Evolutionary conservation across 2,113 vertebrate genomes (phyloP).

Genomic region (Pao palembangensis): DNA sequence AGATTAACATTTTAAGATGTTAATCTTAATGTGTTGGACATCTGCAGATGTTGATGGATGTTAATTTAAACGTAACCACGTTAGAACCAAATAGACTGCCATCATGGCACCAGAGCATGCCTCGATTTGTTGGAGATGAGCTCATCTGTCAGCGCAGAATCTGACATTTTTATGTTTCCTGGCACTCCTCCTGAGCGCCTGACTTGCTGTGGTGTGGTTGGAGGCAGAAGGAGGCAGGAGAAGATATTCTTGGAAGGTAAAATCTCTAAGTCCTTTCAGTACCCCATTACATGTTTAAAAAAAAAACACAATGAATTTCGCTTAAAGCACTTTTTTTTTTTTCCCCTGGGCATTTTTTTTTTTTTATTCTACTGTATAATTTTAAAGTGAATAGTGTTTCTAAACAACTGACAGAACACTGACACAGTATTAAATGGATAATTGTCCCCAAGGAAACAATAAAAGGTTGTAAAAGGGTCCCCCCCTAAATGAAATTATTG

Average conservation of each 20-base stretch:
- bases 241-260: slow-evolving; percentile 31
- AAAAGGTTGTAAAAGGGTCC: slow-evolving; percentile 37
- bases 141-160: slow-evolving; percentile 39
- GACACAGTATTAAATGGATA: background rate
- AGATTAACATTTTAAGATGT: slow-evolving; percentile 18
- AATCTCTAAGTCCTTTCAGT: background rate
- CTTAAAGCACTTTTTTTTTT: background rate
- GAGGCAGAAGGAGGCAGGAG: slow-evolving; percentile 20
- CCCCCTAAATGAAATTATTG: slow-evolving; percentile 54
- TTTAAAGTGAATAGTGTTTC: background rate
- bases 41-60: slow-evolving; percentile 42
- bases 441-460: slow-evolving; percentile 22
- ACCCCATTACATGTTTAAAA: background rate
- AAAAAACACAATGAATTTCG: slow-evolving; percentile 1
- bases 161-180: slow-evolving; percentile 39
- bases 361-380: background rate
- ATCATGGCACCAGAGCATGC: slow-evolving; percentile 40
- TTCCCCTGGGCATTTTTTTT: background rate
- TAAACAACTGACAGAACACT: background rate
- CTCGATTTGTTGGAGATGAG: slow-evolving; percentile 37
- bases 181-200: slow-evolving; percentile 13
- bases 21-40: too few relatives aligned
- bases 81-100: slow-evolving; percentile 61
- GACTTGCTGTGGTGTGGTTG: slow-evolving; percentile 10
- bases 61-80: slow-evolving; percentile 53